Evolutionary conservation across 2,797 vertebrate genomes (phyloP), one percentile per base, ranked within the genome.

Genomic region (Poecile montanus): DNA sequence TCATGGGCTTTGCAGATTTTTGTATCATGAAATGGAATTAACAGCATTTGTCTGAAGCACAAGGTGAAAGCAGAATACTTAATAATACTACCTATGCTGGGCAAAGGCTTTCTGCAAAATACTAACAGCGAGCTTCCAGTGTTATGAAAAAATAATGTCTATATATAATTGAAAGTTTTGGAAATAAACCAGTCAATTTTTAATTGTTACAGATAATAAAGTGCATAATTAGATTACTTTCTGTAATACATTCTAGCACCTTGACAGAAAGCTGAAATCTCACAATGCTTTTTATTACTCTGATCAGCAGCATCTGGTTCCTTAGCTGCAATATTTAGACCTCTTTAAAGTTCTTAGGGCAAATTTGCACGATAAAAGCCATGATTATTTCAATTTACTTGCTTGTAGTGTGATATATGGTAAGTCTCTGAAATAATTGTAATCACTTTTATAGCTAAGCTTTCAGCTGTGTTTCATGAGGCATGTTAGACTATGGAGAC

Each of bases 331-430:
- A 75, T 90, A 54, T 73, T 68, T 20, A 65, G 27, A 74, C 38
- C 32, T 67, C 82, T 77, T 40, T 42, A 34, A 83, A 42, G 26
- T 61, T 73, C 50, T 60, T 74, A 51, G 50, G 34, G 38, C 9
- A 82, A 85, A 89, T 91, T 89, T 78, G 44, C 47, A 89, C 66
- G 58, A 75, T 66, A 86, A 95, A 93, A 76, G 34, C 36, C 25
- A 62, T 75, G 58, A 91, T 81, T 88, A 72, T 34, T 81, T 92
- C 50, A 26, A 56, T 88, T 93, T 84, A n/a, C 54, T 84, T 78
- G 20, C 88, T 78, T 91, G 58, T 45, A 66, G 78, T 51, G 40
- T 65, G 58, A 60, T 32, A 45, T 48, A 76, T 1, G 1, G 7
- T 22, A 62, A 53, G 56, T 70, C 77, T 62, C 36, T 58, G 13